Percentiles rank a stretch among this genome's conserved stretches.
phyloP scores from a whole-genome alignment of 2,113 vertebrate genomes.

The Eretmochelys imbricata region DNA sequence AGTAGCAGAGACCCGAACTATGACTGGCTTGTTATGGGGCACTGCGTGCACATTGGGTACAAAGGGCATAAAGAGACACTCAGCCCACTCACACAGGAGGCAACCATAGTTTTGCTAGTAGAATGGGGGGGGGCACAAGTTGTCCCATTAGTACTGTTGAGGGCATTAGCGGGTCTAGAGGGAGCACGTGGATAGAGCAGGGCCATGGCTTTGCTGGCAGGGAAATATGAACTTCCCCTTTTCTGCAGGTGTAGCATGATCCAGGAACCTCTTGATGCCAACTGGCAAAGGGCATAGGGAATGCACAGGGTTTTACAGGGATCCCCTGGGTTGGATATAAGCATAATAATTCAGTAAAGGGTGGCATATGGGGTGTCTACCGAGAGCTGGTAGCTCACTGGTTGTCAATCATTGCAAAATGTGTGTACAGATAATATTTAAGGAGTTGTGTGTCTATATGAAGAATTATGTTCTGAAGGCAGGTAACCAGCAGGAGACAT shows the following conservation, averaged over 20 bases:
- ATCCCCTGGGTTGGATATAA: not conserved
- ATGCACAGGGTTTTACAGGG: not conserved
- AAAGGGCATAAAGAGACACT: not conserved
- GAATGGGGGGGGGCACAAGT: not conserved
- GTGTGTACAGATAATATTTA: not conserved
- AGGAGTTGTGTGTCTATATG: not conserved
- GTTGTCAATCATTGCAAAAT: not conserved
- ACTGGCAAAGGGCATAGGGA: not conserved
- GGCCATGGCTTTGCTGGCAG: no score
- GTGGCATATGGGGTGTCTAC: not conserved
- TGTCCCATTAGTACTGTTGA: not conserved
- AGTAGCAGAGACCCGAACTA: rapidly evolving
- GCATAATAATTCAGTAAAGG: not conserved
- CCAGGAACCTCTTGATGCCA: not conserved
- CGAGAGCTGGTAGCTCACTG: not conserved
- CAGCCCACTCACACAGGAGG: not conserved
- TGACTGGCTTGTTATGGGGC: not conserved
- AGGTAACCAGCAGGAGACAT: not conserved
- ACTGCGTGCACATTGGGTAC: not conserved
- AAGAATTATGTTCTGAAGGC: no score
- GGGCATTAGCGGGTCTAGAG: not conserved
- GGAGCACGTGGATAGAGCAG: no score
- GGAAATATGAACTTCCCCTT: no score
- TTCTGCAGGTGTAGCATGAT: not conserved
- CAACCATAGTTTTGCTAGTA: not conserved